phyloP scores from a whole-genome alignment of 2,113 vertebrate genomes.

The Brienomyrus brachyistius region DNA sequence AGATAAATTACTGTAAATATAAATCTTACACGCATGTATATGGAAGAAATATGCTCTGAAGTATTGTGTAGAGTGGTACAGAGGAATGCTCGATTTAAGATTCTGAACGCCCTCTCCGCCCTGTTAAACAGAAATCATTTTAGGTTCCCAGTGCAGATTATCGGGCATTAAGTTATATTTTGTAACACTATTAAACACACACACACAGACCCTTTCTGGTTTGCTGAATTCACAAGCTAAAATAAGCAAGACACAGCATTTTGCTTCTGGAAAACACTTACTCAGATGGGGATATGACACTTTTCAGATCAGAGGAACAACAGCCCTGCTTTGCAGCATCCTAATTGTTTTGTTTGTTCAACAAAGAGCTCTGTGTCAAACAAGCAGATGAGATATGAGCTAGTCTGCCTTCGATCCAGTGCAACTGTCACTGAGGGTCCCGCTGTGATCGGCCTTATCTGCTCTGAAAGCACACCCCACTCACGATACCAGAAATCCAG shows the following conservation, averaged over 20 bases:
- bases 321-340: not conserved
- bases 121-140: not conserved
- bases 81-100: not conserved
- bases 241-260: not conserved
- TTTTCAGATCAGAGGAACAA: not conserved
- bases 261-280: not conserved
- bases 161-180: constrained; percentile 5
- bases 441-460: not conserved
- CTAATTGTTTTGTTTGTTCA: not conserved
- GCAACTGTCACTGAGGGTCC: not conserved
- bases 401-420: not conserved
- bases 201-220: not conserved
- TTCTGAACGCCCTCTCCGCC: not conserved
- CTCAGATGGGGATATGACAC: not conserved
- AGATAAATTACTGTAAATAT: not conserved
- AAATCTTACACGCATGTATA: not conserved
- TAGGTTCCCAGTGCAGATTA: not conserved
- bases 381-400: not conserved
- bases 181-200: not conserved
- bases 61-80: not conserved
- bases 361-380: not conserved
- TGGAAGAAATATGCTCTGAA: not conserved
- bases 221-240: not conserved
- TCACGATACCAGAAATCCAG: not conserved
- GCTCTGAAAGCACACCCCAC: not conserved